A percentile compares a stretch with the other conserved stretches of the same genome.
These are phyloP conservation scores for Macaca fascicularis DNA, from an alignment of 2,113 vertebrate species.

Conservation along the genomic window DNA sequence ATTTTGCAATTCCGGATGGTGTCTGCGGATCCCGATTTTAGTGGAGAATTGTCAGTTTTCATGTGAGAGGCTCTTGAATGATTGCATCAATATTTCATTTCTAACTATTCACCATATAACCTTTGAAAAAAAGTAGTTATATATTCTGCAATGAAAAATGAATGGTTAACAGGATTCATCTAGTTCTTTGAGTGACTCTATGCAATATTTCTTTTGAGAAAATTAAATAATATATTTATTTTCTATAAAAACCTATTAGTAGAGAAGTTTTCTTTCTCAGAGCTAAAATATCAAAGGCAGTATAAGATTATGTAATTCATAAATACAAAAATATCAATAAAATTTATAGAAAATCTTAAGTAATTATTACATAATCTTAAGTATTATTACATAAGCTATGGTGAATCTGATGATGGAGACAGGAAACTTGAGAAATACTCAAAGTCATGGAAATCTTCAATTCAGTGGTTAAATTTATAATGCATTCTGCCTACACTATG, in stretches of 20 bases:
- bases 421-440: background rate
- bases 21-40: background rate
- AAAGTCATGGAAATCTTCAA: slow-evolving; percentile 1
- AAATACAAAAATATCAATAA: background rate
- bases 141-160: background rate
- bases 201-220: background rate
- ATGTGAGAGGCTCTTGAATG: background rate
- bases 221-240: background rate
- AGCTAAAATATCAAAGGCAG: background rate
- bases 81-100: background rate
- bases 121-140: background rate
- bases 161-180: background rate
- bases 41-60: slow-evolving; percentile 9
- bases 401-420: background rate
- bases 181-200: background rate
- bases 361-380: background rate
- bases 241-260: background rate
- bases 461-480: background rate
- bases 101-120: background rate
- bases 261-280: background rate
- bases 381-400: background rate
- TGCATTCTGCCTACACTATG: background rate
- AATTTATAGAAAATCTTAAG: background rate
- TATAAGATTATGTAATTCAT: background rate
- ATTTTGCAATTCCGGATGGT: background rate